Percentiles rank a stretch among this genome's conserved stretches.
Conservation (phyloP, 2,113 vertebrate species). For the Stigmatopora nigra region DNA sequence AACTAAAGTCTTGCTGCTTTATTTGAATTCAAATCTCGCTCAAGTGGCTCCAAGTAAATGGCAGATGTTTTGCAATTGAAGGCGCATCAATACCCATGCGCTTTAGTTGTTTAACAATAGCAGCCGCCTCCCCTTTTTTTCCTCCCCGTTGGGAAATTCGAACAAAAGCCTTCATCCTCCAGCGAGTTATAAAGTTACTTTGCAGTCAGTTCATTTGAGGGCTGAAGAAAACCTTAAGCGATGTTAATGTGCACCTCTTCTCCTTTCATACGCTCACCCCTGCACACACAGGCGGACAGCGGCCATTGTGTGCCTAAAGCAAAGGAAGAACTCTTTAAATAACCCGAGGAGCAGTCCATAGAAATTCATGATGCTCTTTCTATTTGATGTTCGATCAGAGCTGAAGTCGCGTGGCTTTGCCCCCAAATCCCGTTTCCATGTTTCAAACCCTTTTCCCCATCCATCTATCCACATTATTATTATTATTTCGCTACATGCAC, state of each 20-base stretch:
- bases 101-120: conserved; percentile 70
- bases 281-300: conserved; percentile 66
- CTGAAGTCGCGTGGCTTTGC: conserved; percentile 65
- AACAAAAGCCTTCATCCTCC: conserved; percentile 74
- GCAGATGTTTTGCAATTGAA: conserved; percentile 81
- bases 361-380: conserved; percentile 72
- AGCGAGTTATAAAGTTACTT: conserved; percentile 81
- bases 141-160: conserved; percentile 58
- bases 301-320: conserved; percentile 61
- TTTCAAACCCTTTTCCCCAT: neutral
- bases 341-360: conserved; percentile 71
- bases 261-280: conserved; percentile 70
- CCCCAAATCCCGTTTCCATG: conserved; percentile 6
- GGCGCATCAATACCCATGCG: conserved; percentile 68
- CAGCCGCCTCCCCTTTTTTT: conserved; percentile 61
- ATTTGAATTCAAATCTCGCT: conserved; percentile 71
- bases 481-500: conserved; percentile 36
- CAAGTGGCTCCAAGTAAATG: conserved; percentile 67
- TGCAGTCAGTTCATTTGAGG: conserved; percentile 75
- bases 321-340: conserved; percentile 74
- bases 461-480: conserved; percentile 17
- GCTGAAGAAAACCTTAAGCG: conserved; percentile 74
- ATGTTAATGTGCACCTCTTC: conserved; percentile 75
- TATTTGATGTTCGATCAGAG: conserved; percentile 69
- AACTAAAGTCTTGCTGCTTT: conserved; percentile 31